Base-by-base conservation (phyloP, 1,140 invertebrate species). In the Ceratina japonica region DNA sequence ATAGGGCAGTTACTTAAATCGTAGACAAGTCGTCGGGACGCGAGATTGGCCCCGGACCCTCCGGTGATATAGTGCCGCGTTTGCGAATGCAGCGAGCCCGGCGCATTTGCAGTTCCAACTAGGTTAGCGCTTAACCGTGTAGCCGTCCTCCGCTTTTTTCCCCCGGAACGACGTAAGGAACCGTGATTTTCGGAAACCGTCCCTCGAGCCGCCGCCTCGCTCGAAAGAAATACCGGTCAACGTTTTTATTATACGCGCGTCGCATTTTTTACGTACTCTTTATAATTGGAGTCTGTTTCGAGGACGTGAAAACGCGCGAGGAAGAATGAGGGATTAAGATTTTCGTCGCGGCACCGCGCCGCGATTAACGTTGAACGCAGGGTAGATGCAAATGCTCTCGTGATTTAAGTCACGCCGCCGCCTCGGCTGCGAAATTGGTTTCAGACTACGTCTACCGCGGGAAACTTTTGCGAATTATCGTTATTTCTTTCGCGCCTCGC, bases 41-140 rank as follows among this genome's bases (percentile, higher is more conserved):
- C 13, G 16, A 79, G 70, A 79, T 79, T 74, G 77, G 77, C n/a
- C 54, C 52, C n/a, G 16, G 37, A 64, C 52, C 63, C 77, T 59
- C 24, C 24, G 52, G 52, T 79, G 71, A 79, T 61, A 61, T 18
- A 74, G 18, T 8, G 37, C 22, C 12, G 20, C 58, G 75, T 8
- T 54, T 20, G 54, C 44, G 24, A 79, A 66, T 79, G 62, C 70
- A 52, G 5, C 52, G 20, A 27, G 37, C 16, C 20, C 5, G 15
- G 24, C 18, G 59, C 44, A 74, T 74, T 74, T 74, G 52, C 71
- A 79, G 70, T n/a, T 27, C 61, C 51, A 74, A 79, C 13, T 49
- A 24, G 70, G 71, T 78, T 72, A 58, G 16, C 59, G 68, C 27
- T 74, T 51, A 65, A 78, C 0, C 31, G 27, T 79, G 51, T 51